Percentiles rank a stretch among this genome's conserved stretches.
These are phyloP conservation scores for Acanthosoma haemorrhoidale DNA, from an alignment of 2,888 invertebrate species.

Conservation along the genomic window DNA sequence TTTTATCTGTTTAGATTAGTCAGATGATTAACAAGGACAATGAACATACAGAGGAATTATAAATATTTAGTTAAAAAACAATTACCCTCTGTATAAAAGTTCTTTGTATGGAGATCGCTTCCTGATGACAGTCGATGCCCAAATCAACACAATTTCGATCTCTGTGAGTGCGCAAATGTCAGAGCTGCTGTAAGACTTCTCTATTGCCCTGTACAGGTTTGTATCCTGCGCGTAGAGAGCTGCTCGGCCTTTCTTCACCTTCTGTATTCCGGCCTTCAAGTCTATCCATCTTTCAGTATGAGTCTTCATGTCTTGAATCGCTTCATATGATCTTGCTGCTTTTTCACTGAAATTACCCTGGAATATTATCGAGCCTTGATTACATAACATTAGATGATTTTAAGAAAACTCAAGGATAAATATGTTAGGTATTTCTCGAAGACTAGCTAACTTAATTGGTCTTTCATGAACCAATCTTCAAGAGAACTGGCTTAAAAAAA, in stretches of 20 bases:
- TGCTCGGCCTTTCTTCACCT: conserved; percentile 31
- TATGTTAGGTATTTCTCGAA: too few relatives aligned
- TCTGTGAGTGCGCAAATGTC: conserved; percentile 38
- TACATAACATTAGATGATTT: too few relatives aligned
- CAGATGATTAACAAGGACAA: too few relatives aligned
- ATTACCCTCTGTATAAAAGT: conserved; percentile 36
- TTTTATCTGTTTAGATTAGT: too few relatives aligned
- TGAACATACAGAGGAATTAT: background rate
- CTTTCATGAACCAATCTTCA: too few relatives aligned
- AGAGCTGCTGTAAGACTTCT: conserved; percentile 32
- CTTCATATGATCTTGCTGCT: conserved; percentile 29
- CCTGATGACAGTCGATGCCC: conserved; percentile 31
- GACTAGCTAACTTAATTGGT: too few relatives aligned
- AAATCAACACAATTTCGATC: conserved; percentile 30
- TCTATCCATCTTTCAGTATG: conserved; percentile 34
- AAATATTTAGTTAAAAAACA: too few relatives aligned
- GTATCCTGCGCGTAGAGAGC: conserved; percentile 39
- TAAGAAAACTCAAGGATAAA: too few relatives aligned
- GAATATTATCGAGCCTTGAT: too few relatives aligned
- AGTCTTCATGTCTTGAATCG: conserved; percentile 30
- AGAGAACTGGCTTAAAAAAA: too few relatives aligned
- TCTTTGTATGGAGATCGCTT: conserved; percentile 38
- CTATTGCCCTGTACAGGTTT: conserved; percentile 35
- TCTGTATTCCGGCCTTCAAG: conserved; percentile 31
- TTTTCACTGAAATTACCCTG: conserved; percentile 26